phyloP scores from a whole-genome alignment of 2,113 vertebrate genomes.

The Tupaia tana region DNA sequence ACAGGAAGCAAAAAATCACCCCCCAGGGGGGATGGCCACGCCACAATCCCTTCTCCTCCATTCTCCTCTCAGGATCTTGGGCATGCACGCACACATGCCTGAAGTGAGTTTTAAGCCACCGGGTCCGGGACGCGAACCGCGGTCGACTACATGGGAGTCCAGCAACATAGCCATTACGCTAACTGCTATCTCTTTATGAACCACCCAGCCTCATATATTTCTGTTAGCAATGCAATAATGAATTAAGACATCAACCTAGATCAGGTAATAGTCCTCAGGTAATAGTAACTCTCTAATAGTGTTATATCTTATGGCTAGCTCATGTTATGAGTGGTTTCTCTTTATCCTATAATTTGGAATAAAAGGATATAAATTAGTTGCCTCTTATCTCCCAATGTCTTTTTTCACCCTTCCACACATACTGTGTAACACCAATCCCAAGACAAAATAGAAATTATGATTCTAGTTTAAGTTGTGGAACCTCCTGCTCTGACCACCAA shows the following conservation, averaged over 20 bases:
- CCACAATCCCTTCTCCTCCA: no score
- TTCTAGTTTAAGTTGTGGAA: not conserved
- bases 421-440: not conserved
- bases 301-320: not conserved
- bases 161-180: no score
- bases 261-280: conserved; percentile 1
- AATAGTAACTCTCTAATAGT: conserved; percentile 30
- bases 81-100: no score
- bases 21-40: no score
- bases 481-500: conserved; percentile 15
- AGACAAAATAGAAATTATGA: not conserved
- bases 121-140: no score
- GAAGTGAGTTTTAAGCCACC: no score
- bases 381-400: not conserved
- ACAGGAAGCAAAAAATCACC: no score
- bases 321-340: conserved; percentile 25
- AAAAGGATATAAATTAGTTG: conserved; percentile 23
- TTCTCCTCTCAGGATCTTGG: no score
- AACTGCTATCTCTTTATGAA: no score
- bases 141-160: no score
- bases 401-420: not conserved
- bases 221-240: no score
- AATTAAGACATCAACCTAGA: not conserved
- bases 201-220: no score
- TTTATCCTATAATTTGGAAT: conserved; percentile 32